A percentile compares a stretch with the other conserved stretches of the same genome.
Evolutionary conservation across 1,140 invertebrate genomes (phyloP).

Genomic region (Diorhabda carinulata): DNA sequence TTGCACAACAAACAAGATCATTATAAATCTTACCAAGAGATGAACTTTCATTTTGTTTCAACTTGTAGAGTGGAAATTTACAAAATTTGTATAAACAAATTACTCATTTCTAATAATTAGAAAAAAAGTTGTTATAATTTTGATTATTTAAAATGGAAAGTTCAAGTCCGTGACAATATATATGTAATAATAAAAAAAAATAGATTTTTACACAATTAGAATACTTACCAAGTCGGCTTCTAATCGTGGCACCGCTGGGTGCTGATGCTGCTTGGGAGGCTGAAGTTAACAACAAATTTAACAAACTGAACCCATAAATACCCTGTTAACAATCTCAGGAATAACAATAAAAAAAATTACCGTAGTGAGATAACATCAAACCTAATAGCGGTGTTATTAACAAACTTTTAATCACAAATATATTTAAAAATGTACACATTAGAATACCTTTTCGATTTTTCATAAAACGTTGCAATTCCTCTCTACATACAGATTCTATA

Average conservation of each 20-base stretch:
- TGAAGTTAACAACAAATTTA: conserved; percentile 42
- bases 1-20: too few relatives aligned
- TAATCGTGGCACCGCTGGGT: conserved; percentile 43
- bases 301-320: conserved; percentile 34
- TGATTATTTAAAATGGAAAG: too few relatives aligned
- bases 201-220: background rate
- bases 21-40: too few relatives aligned
- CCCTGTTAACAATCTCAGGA: conserved; percentile 38
- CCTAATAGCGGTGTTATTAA: background rate
- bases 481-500: conserved; percentile 75
- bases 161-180: background rate
- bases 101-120: too few relatives aligned
- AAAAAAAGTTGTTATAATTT: too few relatives aligned
- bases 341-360: conserved; percentile 15
- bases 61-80: too few relatives aligned
- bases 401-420: background rate
- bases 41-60: too few relatives aligned
- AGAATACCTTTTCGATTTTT: conserved; percentile 45
- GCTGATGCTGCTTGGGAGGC: conserved; percentile 42
- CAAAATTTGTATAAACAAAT: too few relatives aligned
- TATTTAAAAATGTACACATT: conserved; percentile 10
- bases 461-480: conserved; percentile 60
- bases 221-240: conserved; percentile 43
- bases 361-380: background rate
- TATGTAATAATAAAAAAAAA: background rate